Conservation (phyloP, 2,888 invertebrate species). For the Disparrhopalites patrizii region DNA sequence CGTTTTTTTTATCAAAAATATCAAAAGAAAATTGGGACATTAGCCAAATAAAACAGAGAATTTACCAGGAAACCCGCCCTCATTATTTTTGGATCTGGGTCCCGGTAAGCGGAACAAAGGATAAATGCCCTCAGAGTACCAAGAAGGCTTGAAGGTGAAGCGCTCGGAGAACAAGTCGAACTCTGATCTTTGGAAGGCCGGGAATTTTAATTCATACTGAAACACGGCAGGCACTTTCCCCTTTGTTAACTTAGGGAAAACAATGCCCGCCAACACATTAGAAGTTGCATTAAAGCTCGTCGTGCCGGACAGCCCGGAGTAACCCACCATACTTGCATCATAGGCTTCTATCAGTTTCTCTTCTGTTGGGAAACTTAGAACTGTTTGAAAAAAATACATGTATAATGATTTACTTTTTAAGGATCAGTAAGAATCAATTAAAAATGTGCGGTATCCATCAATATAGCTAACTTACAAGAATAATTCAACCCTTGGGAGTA, state of each 20-base stretch:
- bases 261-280: conserved; percentile 29
- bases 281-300: conserved; percentile 30
- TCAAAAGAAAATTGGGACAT: too few species aligned
- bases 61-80: conserved; percentile 64
- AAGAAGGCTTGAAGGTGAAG: conserved; percentile 51
- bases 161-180: conserved; percentile 45
- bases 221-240: conserved; percentile 25
- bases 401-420: neutral
- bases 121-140: conserved; percentile 68
- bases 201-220: conserved; percentile 43
- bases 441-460: neutral
- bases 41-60: conserved; percentile 34
- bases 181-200: conserved; percentile 43
- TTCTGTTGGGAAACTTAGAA: conserved; percentile 50
- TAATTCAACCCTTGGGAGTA: conserved; percentile 30
- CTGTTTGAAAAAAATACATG: neutral
- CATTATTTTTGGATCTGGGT: conserved; percentile 58
- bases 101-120: conserved; percentile 63
- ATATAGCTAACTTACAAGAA: conserved; percentile 31
- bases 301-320: neutral
- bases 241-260: conserved; percentile 34
- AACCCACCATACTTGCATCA: conserved; percentile 12
- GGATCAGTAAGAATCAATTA: neutral
- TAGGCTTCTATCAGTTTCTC: conserved; percentile 19
- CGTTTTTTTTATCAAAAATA: neutral